Conservation (phyloP, 1,140 invertebrate genomes). For the Bicyclus anynana region DNA sequence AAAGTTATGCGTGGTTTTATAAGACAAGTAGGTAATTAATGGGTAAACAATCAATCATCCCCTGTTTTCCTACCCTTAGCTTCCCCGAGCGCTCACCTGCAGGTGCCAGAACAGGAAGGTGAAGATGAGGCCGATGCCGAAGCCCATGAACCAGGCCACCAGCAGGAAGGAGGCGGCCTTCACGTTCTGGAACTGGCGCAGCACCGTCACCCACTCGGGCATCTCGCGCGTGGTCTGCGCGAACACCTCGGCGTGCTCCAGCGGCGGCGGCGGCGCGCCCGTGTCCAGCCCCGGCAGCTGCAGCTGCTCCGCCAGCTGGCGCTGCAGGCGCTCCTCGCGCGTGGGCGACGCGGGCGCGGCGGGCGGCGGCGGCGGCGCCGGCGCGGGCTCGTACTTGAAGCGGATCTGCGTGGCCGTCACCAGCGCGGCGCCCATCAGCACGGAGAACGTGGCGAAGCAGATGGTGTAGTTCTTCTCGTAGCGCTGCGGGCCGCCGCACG, state of each 20-base stretch:
- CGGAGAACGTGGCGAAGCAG: conserved; percentile 98
- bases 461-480: conserved; percentile 98
- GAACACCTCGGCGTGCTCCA: conserved; percentile 79
- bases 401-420: conserved; percentile 93
- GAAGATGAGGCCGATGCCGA: conserved; percentile 99
- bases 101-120: conserved; percentile 99
- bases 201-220: conserved; percentile 94
- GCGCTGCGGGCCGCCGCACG: conserved; percentile 90
- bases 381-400: conserved; percentile 85
- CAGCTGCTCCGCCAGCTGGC: conserved; percentile 87
- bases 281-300: conserved; percentile 87
- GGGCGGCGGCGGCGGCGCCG: conserved; percentile 32
- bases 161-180: conserved; percentile 96
- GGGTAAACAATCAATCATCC: too few species aligned
- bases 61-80: too few species aligned
- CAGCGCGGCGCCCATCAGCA: conserved; percentile 96
- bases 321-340: conserved; percentile 87
- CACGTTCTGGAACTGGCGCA: conserved; percentile 93
- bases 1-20: too few species aligned
- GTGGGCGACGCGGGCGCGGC: conserved; percentile 65
- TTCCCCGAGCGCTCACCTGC: too few species aligned
- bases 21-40: too few species aligned
- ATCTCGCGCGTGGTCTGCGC: conserved; percentile 94
- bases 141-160: conserved; percentile 99
- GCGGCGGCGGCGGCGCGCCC: conserved; percentile 65